Evolutionary conservation across 2,888 invertebrate species (phyloP), one percentile per base, ranked within the genome.

Genomic region (Tillus elongatus): DNA sequence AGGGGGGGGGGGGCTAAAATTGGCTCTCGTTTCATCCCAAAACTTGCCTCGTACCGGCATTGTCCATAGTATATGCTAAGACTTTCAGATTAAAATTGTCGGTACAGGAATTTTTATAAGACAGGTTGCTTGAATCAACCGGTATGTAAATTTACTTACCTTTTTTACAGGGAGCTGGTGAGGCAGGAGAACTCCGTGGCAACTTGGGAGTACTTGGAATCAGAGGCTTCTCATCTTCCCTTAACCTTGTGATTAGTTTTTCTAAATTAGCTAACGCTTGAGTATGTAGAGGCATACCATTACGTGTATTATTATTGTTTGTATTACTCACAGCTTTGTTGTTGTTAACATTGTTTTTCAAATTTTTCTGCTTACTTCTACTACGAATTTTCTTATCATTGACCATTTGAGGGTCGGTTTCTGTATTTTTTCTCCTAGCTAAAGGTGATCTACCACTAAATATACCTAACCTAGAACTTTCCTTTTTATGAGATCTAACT

Each of bases 181-280:
- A 82, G 26, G 77, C 77, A 30, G 83, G 85, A n/a, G 79, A 82
- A 56, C 84, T 82, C 54, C 84, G 74, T 10, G 84, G 82, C 40
- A 83, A 66, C 47, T 85, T 74, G 2, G 73, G 74, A 1, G 74
- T 70, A 13, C 64, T 56, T 11, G 70, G 69, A n/a, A 71, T 69
- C 27, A 72, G 68, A 14, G 65, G 49, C 11, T 67, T 63, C 16
- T 73, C 73, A 47, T 73, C 73, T 52, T 67, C 75, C 35, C 73
- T 63, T 46, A 74, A 54, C 15, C 73, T 67, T 39, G 71, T 72
- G 33, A 74, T 69, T 30, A 75, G 67, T 52, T 71, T 74, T 51
- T 75, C 75, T 50, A 75, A 59, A 26, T 74, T 74, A 12, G 71
- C 71, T 43, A 74, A 61, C 13, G 74, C 74, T 62, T 73, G 67